These are phyloP conservation scores for Trigoniulus corallinus DNA, from an alignment of 1,140 invertebrate genomes.

Conservation along the genomic window DNA sequence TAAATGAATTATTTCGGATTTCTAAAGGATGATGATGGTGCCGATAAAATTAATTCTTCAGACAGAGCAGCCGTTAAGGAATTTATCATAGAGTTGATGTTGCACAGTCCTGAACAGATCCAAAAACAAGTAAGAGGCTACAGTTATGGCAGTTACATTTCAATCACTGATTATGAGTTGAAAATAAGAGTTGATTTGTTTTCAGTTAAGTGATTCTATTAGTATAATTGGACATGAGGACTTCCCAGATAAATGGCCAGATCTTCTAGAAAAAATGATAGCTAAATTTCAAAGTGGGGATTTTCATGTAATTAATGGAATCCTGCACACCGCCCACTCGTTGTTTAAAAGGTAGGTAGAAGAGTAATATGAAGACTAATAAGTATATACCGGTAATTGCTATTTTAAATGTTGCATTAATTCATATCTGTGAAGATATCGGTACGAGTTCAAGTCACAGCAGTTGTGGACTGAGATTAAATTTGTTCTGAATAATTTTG, in stretches of 20 bases:
- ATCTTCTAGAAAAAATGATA: slow-evolving; percentile 78
- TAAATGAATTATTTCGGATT: slow-evolving; percentile 4
- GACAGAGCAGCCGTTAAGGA: slow-evolving; percentile 68
- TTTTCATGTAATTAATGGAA: slow-evolving; percentile 88
- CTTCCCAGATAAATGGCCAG: slow-evolving; percentile 88
- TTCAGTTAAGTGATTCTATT: slow-evolving; percentile 73
- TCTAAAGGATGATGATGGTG: slow-evolving; percentile 56
- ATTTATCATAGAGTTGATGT: slow-evolving; percentile 79
- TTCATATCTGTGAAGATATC: slow-evolving; percentile 37
- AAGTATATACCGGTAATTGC: no score
- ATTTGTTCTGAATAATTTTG: slow-evolving; percentile 84
- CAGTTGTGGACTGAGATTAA: slow-evolving; percentile 92
- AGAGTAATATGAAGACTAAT: no score
- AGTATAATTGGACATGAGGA: slow-evolving; percentile 87
- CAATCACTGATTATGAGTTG: background rate
- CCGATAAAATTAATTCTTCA: slow-evolving; percentile 56
- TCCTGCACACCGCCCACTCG: slow-evolving; percentile 85
- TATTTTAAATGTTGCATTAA: background rate
- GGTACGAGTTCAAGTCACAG: slow-evolving; percentile 90
- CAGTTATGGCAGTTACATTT: background rate
- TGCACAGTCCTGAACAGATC: slow-evolving; percentile 70
- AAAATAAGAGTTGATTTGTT: background rate
- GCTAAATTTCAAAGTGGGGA: slow-evolving; percentile 75
- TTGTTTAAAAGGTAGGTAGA: slow-evolving; percentile 67
- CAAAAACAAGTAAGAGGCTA: slow-evolving; percentile 54